phyloP scores from a whole-genome alignment of 2,888 invertebrate genomes.

The Aspidiotus destructor region DNA sequence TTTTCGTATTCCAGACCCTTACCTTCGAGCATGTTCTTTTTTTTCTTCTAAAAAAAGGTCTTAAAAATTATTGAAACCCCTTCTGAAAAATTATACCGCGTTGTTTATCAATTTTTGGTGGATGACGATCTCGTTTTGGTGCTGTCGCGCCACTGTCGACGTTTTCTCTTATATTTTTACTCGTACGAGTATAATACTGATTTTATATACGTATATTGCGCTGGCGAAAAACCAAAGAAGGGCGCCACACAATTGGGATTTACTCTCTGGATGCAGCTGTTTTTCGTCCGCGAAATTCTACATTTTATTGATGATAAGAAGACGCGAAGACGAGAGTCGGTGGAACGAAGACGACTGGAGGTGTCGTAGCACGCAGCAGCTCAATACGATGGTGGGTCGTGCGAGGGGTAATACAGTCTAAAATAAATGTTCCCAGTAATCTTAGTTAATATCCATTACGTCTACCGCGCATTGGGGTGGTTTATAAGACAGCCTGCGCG shows the following conservation, averaged over 20 bases:
- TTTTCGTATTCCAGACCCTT: too few relatives aligned
- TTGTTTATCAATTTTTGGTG: not conserved
- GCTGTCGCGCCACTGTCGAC: too few relatives aligned
- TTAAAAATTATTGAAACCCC: not conserved
- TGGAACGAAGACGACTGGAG: too few relatives aligned
- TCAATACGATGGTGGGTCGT: not conserved
- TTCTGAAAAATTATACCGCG: not conserved
- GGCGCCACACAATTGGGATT: conserved; percentile 9
- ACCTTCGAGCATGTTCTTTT: too few relatives aligned
- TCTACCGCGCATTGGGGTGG: conserved; percentile 22
- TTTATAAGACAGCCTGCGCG: conserved; percentile 18
- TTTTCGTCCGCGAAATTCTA: conserved; percentile 10
- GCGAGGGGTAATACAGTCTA: conserved; percentile 17
- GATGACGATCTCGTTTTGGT: not conserved
- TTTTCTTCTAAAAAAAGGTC: not conserved
- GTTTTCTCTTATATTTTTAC: too few relatives aligned
- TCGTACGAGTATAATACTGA: too few relatives aligned
- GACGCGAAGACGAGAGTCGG: not conserved
- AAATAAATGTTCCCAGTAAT: conserved; percentile 27
- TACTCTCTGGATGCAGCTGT: conserved; percentile 7
- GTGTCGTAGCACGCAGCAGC: too few relatives aligned
- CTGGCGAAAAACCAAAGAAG: not conserved
- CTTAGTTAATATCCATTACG: conserved; percentile 30
- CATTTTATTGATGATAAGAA: conserved; percentile 4
- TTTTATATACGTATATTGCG: too few relatives aligned